These are phyloP conservation scores for Caradrina clavipalpis DNA, from an alignment of 2,888 invertebrate species.

Conservation along the genomic window DNA sequence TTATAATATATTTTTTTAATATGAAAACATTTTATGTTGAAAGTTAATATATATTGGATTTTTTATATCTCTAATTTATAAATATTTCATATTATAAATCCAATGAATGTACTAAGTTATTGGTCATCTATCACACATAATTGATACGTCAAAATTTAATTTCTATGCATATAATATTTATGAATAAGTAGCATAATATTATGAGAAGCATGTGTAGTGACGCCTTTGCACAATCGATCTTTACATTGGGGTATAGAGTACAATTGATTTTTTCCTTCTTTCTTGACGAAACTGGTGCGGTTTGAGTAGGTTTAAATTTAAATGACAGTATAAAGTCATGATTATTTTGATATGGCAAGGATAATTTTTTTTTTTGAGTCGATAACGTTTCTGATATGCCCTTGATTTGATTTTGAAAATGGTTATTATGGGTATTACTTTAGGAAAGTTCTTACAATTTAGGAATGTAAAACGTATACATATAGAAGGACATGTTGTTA, in stretches of 20 bases:
- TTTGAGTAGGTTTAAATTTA: slow-evolving; percentile 8
- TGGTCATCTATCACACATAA: slow-evolving; percentile 88
- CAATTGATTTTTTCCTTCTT: slow-evolving; percentile 11
- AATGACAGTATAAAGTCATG: slow-evolving; percentile 18
- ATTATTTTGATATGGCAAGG: slow-evolving; percentile 45
- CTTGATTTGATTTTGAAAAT: slow-evolving; percentile 39
- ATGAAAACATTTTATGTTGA: slow-evolving; percentile 61
- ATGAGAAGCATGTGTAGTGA: slow-evolving; percentile 30
- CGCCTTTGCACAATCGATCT: slow-evolving; percentile 3
- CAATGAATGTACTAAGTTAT: slow-evolving; percentile 77
- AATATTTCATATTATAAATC: slow-evolving; percentile 67
- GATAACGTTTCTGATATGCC: slow-evolving; percentile 27
- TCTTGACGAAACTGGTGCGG: slow-evolving; percentile 4
- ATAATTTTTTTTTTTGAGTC: slow-evolving; percentile 15
- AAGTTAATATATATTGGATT: slow-evolving; percentile 49
- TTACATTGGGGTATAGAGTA: slow-evolving; percentile 8
- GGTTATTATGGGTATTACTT: slow-evolving; percentile 23
- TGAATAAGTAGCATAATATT: slow-evolving; percentile 29
- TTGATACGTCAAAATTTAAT: slow-evolving; percentile 76
- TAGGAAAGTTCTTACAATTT: slow-evolving; percentile 63
- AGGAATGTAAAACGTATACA: slow-evolving; percentile 77
- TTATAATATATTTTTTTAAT: slow-evolving; percentile 48
- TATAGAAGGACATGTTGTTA: slow-evolving; percentile 73
- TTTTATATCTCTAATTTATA: slow-evolving; percentile 62
- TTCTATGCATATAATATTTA: slow-evolving; percentile 46